A percentile compares a stretch with the other conserved stretches of the same genome.
phyloP scores from a whole-genome alignment of 2,888 invertebrate genomes.

The Pristionchus entomophagus region DNA sequence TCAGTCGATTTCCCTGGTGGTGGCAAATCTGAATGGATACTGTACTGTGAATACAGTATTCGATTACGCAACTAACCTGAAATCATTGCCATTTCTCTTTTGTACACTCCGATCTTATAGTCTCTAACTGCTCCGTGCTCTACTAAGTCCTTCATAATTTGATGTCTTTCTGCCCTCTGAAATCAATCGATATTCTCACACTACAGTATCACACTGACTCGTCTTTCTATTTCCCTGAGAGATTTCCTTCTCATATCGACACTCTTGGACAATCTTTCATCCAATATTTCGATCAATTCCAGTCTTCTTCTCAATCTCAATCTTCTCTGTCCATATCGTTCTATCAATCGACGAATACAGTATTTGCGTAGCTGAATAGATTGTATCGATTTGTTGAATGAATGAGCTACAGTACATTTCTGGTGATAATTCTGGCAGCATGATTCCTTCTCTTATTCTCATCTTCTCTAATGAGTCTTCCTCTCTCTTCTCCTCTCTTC shows the following conservation, averaged over 20 bases:
- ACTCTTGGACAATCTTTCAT: conserved; percentile 15
- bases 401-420: background rate
- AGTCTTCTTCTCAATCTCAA: conserved; percentile 18
- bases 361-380: conserved; percentile 7
- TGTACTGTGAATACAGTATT: background rate
- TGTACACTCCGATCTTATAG: background rate
- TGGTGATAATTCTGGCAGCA: conserved; percentile 27
- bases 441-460: background rate
- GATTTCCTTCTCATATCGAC: conserved; percentile 1
- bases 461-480: background rate
- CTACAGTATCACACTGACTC: background rate
- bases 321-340: background rate
- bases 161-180: background rate
- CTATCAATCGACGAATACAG: background rate
- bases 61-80: background rate
- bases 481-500: background rate
- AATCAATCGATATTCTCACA: background rate
- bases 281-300: conserved; percentile 10
- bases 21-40: background rate
- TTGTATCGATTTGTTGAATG: background rate
- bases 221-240: conserved; percentile 2
- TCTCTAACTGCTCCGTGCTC: background rate
- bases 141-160: background rate
- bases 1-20: background rate
- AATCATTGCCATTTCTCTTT: conserved; percentile 15